phyloP scores from a whole-genome alignment of 1,140 invertebrate species.

The Drosophila subpulchrella region DNA sequence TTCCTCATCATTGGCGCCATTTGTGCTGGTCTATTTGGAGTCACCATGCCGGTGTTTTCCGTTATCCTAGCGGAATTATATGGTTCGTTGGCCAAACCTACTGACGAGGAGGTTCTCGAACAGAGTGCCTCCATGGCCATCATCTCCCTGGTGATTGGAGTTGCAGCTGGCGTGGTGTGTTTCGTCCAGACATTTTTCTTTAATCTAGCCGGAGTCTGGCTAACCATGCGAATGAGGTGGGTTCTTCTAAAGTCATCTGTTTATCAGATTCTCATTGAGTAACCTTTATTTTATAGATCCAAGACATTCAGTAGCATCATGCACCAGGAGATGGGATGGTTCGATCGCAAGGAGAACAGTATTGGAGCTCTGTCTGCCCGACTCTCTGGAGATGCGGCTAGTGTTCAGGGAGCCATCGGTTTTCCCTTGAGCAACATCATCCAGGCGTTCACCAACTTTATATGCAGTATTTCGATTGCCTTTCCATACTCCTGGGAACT shows the following conservation, averaged over 20 bases:
- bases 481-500: slow-evolving; percentile 93
- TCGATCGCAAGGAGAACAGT: slow-evolving; percentile 90
- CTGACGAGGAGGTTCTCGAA: slow-evolving; percentile 86
- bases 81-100: slow-evolving; percentile 85
- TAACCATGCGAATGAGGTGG: slow-evolving; percentile 90
- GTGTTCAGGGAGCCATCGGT: slow-evolving; percentile 93
- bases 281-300: slow-evolving; percentile 84
- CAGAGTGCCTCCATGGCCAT: slow-evolving; percentile 89
- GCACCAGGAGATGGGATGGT: slow-evolving; percentile 93
- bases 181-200: slow-evolving; percentile 91
- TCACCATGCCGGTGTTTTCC: slow-evolving; percentile 91
- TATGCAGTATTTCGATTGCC: slow-evolving; percentile 89
- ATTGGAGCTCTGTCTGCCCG: slow-evolving; percentile 92
- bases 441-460: slow-evolving; percentile 91
- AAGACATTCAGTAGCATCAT: slow-evolving; percentile 88
- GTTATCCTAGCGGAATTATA: slow-evolving; percentile 93
- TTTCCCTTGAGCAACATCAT: slow-evolving; percentile 92
- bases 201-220: slow-evolving; percentile 90
- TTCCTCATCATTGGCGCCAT: slow-evolving; percentile 90
- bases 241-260: neutral
- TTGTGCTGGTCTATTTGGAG: slow-evolving; percentile 89
- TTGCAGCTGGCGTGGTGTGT: slow-evolving; percentile 89
- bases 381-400: slow-evolving; percentile 91
- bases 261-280: neutral
- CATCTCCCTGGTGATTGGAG: slow-evolving; percentile 89